Percentiles rank a stretch among this genome's conserved stretches.
Conservation (phyloP, 2,888 invertebrate genomes). For the Acrocyrtus sp. region DNA sequence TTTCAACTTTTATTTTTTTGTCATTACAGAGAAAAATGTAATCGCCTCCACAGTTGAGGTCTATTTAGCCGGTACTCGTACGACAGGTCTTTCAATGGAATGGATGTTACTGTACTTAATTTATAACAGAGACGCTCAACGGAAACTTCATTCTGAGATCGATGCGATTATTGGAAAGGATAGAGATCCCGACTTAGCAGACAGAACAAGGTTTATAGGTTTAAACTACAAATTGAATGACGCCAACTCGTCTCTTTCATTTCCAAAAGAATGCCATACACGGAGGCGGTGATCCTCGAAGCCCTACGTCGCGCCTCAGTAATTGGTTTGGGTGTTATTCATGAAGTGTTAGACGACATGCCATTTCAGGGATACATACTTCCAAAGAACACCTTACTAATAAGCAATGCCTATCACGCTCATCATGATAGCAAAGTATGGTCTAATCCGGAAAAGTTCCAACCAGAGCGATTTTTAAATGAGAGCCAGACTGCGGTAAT, state of each 20-base stretch:
- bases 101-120: constrained; percentile 24
- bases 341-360: not conserved
- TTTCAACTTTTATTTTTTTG: not conserved
- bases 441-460: not conserved
- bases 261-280: constrained; percentile 12
- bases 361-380: not conserved
- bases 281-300: constrained; percentile 12
- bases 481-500: not conserved
- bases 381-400: not conserved
- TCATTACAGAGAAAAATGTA: not conserved
- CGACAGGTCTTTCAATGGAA: not conserved
- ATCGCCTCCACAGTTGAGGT: constrained; percentile 21
- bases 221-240: too few relatives aligned
- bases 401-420: not conserved
- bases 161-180: constrained; percentile 11
- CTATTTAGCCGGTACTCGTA: constrained; percentile 21
- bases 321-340: not conserved
- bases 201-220: constrained; percentile 16
- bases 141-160: constrained; percentile 12
- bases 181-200: constrained; percentile 8
- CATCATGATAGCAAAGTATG: not conserved
- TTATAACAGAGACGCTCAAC: constrained; percentile 2
- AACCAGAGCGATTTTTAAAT: constrained; percentile 4
- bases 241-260: too few relatives aligned
- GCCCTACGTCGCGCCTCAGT: not conserved